Conservation (phyloP, 2,113 vertebrate genomes). For the Acrocephalus kingi region DNA sequence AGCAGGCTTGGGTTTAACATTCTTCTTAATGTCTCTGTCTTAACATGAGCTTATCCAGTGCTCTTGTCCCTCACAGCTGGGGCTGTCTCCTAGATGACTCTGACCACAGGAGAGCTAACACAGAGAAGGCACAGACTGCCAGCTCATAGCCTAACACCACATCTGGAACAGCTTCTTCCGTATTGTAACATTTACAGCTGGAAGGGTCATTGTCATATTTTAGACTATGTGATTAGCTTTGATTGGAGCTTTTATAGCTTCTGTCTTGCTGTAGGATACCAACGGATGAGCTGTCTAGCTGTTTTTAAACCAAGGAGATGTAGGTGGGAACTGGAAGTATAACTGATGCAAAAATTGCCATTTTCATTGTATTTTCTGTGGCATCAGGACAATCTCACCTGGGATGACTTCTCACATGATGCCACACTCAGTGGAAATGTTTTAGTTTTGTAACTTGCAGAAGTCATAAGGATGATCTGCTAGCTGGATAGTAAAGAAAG, state of each 20-base stretch:
- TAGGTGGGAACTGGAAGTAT: not conserved
- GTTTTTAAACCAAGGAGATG: not conserved
- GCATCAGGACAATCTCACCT: too few relatives aligned
- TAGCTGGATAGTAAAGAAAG: not conserved
- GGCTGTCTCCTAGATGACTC: not conserved
- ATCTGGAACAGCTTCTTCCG: not conserved
- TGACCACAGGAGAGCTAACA: not conserved
- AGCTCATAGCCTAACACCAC: not conserved
- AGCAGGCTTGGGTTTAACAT: not conserved
- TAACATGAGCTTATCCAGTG: not conserved
- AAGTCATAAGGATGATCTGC: not conserved
- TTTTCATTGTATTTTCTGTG: not conserved
- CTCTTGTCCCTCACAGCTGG: not conserved
- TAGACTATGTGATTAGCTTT: not conserved
- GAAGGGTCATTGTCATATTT: not conserved
- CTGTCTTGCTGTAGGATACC: not conserved
- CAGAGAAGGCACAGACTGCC: not conserved
- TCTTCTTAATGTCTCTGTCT: not conserved
- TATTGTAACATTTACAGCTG: not conserved
- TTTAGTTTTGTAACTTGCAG: not conserved
- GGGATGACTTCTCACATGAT: too few relatives aligned
- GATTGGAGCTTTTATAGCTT: not conserved
- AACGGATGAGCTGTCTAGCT: not conserved
- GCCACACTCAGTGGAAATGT: fast-evolving
- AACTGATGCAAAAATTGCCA: not conserved